These are phyloP conservation scores for Fregata magnificens DNA, from an alignment of 2,113 vertebrate species.

Conservation along the genomic window DNA sequence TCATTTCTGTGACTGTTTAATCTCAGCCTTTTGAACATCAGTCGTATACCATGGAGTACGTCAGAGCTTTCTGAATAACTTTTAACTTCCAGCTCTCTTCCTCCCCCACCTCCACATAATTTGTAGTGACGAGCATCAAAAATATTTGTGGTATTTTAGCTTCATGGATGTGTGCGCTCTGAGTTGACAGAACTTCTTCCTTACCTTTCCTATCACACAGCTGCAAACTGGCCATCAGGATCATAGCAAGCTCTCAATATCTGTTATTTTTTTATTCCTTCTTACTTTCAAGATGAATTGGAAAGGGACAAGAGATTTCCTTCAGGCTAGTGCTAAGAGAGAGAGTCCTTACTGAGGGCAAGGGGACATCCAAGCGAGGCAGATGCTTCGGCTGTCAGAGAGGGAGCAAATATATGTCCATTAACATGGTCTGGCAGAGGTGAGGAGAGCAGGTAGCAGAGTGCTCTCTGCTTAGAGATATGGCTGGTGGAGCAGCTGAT, in stretches of 20 bases:
- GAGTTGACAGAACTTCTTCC: background rate
- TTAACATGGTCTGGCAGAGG: background rate
- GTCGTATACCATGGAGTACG: fast-evolving
- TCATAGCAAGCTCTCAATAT: background rate
- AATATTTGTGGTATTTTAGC: background rate
- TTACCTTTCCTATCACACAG: background rate
- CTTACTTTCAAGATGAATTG: background rate
- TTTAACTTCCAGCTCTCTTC: background rate
- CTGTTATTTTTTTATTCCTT: background rate
- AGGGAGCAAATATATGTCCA: background rate
- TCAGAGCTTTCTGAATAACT: background rate
- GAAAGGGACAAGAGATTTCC: background rate
- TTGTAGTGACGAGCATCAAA: background rate
- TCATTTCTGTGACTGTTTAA: background rate
- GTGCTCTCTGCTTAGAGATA: background rate
- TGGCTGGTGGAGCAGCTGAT: background rate
- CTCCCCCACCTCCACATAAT: background rate
- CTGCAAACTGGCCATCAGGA: background rate
- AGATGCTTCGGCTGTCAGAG: background rate
- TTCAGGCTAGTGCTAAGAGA: background rate
- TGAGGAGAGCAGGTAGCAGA: background rate
- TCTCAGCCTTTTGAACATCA: background rate
- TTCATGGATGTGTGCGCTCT: background rate
- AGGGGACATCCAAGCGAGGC: background rate
- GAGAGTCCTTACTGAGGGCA: background rate